Base-by-base conservation (phyloP, 2,113 vertebrate species). In the Trematocara nigrifrons region DNA sequence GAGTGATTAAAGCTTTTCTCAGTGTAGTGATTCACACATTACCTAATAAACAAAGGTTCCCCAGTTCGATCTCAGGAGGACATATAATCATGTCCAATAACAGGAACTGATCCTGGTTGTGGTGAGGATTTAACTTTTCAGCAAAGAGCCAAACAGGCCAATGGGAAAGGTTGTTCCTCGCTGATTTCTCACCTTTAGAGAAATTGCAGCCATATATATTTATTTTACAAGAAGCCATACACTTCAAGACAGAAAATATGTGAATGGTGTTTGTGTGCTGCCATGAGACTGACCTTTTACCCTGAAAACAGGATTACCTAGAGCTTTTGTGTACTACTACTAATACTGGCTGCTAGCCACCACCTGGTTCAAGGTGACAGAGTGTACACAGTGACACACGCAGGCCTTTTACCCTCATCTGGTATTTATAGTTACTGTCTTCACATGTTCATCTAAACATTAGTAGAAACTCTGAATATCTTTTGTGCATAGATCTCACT, bases 321-420 rank as follows among this genome's bases (percentile, higher is more conserved):
- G 45, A 76, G 10, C 26, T 11, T 76, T 16, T 51, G 29, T 51
- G 26, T 76, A 49, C 69, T 76, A 33, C 69, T 76, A 49, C 5
- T 3, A 53, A 26, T 20, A 83, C 26, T 51, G 53, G 38, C 6
- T 7, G 45, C 51, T 59, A 79, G 10, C 45, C 61, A 66, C 2
- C 16, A 77, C 49, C 9, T 47, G 5, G 52, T 77, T 85, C 82
- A 87, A 85, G 91, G 84, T 89, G 74, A 87, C 57, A 76, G 15
- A 76, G 9, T 2, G 6, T 47, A 76, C 0, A 76, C 69, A 76
- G 61, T 33, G 40, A 53, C 40, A 33, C 22, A 29, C 6, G 59
- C 74, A 53, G 64, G 49, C n/a, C 31, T 71, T 85, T 81, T 10
- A 59, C 53, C 47, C 49, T 71, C 40, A 47, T 53, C 11, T 31